Conservation (phyloP, 1,140 invertebrate species). For the Macrobrachium rosenbergii region DNA sequence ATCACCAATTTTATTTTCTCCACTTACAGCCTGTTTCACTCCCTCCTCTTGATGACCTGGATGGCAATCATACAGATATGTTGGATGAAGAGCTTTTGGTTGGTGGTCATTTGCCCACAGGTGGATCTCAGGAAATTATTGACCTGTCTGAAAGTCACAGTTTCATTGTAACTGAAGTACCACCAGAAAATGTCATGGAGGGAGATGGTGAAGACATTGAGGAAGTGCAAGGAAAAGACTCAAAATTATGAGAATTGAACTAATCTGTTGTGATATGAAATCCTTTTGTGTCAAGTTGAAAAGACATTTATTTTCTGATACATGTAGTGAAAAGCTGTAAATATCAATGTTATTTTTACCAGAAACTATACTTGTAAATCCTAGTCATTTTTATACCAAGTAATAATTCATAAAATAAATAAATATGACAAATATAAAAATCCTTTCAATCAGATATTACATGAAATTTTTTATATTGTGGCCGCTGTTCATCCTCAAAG, state of each 20-base stretch:
- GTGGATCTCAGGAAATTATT: conserved; percentile 33
- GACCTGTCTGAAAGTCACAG: conserved; percentile 50
- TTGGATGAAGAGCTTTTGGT: conserved; percentile 9
- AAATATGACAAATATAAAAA: too few species aligned
- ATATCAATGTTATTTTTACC: too few species aligned
- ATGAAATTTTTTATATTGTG: too few species aligned
- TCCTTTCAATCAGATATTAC: too few species aligned
- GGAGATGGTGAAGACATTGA: conserved; percentile 28
- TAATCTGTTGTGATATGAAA: not conserved
- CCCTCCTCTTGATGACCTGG: conserved; percentile 27
- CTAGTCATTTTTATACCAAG: too few species aligned
- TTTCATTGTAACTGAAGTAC: conserved; percentile 55
- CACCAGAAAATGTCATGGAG: conserved; percentile 57
- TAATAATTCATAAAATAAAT: too few species aligned
- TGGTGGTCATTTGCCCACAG: conserved; percentile 4
- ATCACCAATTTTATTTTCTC: too few species aligned
- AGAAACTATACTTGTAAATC: too few species aligned
- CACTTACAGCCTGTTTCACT: conserved; percentile 23
- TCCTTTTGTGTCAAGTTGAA: not conserved
- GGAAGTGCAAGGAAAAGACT: conserved; percentile 6
- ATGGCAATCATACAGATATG: not conserved
- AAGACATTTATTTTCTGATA: not conserved
- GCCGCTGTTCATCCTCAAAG: too few species aligned
- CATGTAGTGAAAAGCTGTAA: too few species aligned
- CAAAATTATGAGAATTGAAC: not conserved